These are phyloP conservation scores for Zaprionus davidi DNA, from an alignment of 1,140 invertebrate genomes.

Conservation along the genomic window DNA sequence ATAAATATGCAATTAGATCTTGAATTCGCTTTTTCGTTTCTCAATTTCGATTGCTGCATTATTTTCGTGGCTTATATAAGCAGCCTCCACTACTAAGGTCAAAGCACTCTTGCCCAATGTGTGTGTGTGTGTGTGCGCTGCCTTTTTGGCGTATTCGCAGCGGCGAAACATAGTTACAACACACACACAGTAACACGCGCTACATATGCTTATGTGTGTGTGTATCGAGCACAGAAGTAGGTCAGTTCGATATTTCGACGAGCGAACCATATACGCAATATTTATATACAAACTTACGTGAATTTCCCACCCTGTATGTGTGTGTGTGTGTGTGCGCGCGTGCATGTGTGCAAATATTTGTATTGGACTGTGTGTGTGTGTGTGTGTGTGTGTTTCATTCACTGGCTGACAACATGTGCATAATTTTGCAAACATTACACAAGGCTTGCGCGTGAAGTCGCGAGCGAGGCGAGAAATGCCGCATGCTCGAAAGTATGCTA, in stretches of 20 bases:
- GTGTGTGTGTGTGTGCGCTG: constrained; percentile 31
- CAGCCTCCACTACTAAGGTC: constrained; percentile 73
- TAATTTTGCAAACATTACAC: constrained; percentile 15
- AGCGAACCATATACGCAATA: constrained; percentile 43
- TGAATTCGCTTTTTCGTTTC: constrained; percentile 22
- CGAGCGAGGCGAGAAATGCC: neutral
- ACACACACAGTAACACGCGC: constrained; percentile 22
- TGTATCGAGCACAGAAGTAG: constrained; percentile 68
- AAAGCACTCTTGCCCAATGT: constrained; percentile 71
- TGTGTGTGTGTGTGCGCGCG: constrained; percentile 4
- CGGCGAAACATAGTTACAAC: constrained; percentile 27
- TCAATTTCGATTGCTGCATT: neutral
- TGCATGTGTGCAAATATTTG: constrained; percentile 5
- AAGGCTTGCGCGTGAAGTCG: neutral
- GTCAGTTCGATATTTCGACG: constrained; percentile 78
- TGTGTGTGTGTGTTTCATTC: constrained; percentile 23
- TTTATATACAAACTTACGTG: constrained; percentile 36
- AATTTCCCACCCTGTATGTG: constrained; percentile 11
- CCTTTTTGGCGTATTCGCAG: constrained; percentile 49
- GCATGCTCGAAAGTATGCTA: constrained; percentile 29
- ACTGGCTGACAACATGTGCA: constrained; percentile 29
- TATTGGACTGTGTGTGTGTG: constrained; percentile 3
- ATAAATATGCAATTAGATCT: neutral
- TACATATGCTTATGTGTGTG: constrained; percentile 12
- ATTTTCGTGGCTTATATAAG: constrained; percentile 64